These are phyloP conservation scores for Dysdera silvatica DNA, from an alignment of 1,140 invertebrate genomes.

Conservation along the genomic window DNA sequence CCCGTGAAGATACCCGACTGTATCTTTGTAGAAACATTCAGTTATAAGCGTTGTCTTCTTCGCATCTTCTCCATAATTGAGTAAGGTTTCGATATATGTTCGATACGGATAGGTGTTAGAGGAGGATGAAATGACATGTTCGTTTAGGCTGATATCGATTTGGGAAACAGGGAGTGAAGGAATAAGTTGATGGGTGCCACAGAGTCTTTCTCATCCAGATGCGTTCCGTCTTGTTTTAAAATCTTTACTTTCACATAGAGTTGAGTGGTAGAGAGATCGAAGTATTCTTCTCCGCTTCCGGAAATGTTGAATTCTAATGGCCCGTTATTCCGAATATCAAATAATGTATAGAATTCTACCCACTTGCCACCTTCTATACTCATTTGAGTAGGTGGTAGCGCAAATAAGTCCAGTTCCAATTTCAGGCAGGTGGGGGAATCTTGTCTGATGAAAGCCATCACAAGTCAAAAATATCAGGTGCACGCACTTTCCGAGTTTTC, in stretches of 20 bases:
- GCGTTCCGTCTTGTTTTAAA: background rate
- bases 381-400: background rate
- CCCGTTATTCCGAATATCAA: background rate
- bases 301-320: background rate
- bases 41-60: no score
- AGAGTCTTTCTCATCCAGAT: background rate
- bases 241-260: slow-evolving; percentile 1
- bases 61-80: background rate
- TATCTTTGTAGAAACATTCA: background rate
- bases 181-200: background rate
- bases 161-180: slow-evolving; percentile 1
- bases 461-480: no score
- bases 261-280: background rate
- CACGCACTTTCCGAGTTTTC: no score
- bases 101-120: background rate
- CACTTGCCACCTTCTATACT: background rate
- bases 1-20: no score
- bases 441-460: no score
- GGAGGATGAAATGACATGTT: background rate
- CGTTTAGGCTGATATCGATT: slow-evolving; percentile 1
- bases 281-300: background rate
- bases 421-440: background rate
- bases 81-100: background rate
- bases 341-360: background rate
- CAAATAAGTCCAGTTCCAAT: background rate